Evolutionary conservation across 2,113 vertebrate species (phyloP).

Genomic region (Alectura lathami): DNA sequence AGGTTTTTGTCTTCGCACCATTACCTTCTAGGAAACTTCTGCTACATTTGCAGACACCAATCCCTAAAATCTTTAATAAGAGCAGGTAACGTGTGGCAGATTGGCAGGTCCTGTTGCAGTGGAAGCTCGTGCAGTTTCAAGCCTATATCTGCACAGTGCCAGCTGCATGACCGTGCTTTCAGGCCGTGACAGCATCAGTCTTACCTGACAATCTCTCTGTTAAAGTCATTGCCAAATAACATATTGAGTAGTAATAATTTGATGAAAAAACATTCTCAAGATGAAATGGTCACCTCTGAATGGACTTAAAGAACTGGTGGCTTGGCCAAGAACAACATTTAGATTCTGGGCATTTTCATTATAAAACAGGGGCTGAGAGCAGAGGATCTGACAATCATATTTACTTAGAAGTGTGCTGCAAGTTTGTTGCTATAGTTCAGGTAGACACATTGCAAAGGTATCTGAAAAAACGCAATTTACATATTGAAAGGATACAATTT

Average conservation of each 20-base stretch:
- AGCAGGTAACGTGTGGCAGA: neutral
- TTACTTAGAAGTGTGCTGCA: neutral
- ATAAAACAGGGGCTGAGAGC: neutral
- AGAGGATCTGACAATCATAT: neutral
- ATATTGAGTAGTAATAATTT: conserved; percentile 1
- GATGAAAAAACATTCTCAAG: neutral
- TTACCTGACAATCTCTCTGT: neutral
- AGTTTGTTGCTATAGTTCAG: conserved; percentile 45
- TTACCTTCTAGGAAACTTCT: neutral
- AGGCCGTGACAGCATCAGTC: conserved; percentile 4
- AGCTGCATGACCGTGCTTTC: neutral
- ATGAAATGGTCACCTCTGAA: neutral
- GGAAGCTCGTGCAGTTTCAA: neutral
- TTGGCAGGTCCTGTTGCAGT: neutral
- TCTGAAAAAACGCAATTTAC: conserved; percentile 39
- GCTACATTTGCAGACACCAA: neutral
- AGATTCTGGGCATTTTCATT: neutral
- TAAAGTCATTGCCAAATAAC: neutral
- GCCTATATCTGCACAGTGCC: neutral
- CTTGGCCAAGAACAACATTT: neutral
- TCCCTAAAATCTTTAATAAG: neutral
- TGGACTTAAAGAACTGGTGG: neutral
- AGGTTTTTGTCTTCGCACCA: neutral
- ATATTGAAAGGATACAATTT: conserved; percentile 51
- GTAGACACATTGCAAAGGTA: conserved; percentile 7